Conservation (phyloP, 2,797 vertebrate genomes). For the Micromesistius poutassou region DNA sequence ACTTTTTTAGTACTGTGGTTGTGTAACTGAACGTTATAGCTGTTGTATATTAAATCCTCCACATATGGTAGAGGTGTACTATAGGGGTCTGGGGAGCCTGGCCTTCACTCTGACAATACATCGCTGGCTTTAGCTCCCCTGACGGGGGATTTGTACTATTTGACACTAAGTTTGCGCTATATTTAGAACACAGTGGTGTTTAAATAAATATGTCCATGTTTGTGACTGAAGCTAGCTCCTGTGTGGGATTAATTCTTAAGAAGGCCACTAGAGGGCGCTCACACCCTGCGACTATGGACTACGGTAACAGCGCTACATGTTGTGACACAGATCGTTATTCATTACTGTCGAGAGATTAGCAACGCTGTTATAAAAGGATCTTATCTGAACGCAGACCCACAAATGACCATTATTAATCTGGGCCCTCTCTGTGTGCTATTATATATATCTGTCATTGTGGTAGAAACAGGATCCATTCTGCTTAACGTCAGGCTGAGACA, state of each 20-base stretch:
- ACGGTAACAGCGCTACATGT: not conserved
- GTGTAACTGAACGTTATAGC: no score
- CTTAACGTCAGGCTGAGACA: slow-evolving; percentile 58
- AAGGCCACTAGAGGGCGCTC: slow-evolving; percentile 57
- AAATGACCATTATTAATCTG: not conserved
- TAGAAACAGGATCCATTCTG: slow-evolving; percentile 51
- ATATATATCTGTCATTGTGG: not conserved
- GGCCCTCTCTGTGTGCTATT: not conserved
- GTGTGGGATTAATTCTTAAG: slow-evolving; percentile 10
- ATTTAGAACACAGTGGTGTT: no score
- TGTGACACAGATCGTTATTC: not conserved
- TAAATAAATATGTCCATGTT: not conserved
- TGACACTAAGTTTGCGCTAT: not conserved
- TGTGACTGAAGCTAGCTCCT: not conserved
- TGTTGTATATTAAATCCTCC: no score
- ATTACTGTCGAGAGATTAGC: not conserved
- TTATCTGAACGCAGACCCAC: not conserved
- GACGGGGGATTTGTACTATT: not conserved
- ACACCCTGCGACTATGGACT: slow-evolving; percentile 20
- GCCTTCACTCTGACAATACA: no score
- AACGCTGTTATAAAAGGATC: not conserved
- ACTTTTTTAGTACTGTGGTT: no score
- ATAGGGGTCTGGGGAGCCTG: no score
- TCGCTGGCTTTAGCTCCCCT: not conserved
- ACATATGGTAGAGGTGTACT: no score